Evolutionary conservation across 2,113 vertebrate genomes (phyloP), one percentile per base, ranked within the genome.

Genomic region (Antennarius striatus): DNA sequence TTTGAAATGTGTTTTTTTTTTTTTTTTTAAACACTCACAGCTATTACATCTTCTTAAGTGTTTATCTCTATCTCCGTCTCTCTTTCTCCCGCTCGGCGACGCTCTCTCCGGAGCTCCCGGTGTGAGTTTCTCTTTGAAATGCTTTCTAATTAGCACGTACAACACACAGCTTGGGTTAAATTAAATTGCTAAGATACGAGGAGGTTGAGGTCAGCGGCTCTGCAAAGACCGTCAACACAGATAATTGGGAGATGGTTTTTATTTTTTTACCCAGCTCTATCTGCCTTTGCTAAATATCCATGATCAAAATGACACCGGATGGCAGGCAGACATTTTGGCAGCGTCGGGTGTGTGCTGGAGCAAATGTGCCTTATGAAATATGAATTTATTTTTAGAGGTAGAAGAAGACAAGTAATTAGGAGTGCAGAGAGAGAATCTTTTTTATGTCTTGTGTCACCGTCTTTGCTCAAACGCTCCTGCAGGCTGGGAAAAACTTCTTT

Each of bases 171-270:
- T 57, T 7, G 74, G 91, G 90, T 91, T 91, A 91, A 89, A 93
- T 87, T 89, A 91, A 90, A 93, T 91, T 89, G 90, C 89, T 71
- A 55, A 82, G 87, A 88, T 89, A 83, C 87, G 79, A 63, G 75
- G 65, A 83, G 90, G 89, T 88, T 17, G 84, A 88, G 91, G 92
- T 92, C 92, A 92, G 85, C 65, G 63, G 85, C 83, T 90, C 71
- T 40, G 80, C 82, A 77, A 86, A 88, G 85, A 88, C 84, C 67
- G 80, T 83, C 88, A 82, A 76, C 80, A 52, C 75, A 86, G 87
- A 90, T 92, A 92, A 92, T 92, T 92, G 80, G 86, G 49, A 80
- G 80, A 79, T 65, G 74, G 29, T 39, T 55, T 72, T 59, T 77
- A 29, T 66, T 57, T 47, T 11, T 3, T 36, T 22, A 22, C 22